These are phyloP conservation scores for Tethya wilhelma DNA, from an alignment of 37 sponge, comb jelly and placozoan species.

Conservation along the genomic window DNA sequence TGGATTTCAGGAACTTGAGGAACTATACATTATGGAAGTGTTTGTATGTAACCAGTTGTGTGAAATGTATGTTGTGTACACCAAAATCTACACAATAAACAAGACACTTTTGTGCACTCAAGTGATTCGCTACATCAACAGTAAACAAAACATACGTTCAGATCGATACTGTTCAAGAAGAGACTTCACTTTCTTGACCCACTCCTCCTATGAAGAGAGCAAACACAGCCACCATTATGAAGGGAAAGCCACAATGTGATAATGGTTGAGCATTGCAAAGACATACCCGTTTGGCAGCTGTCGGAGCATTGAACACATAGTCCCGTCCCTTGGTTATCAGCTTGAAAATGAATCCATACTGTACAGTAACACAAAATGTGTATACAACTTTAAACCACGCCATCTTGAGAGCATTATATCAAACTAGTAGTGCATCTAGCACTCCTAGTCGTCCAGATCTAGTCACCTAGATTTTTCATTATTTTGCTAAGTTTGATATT, in stretches of 20 bases:
- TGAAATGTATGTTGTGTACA: background rate
- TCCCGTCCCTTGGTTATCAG: slow-evolving; percentile 49
- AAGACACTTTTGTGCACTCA: too few relatives aligned
- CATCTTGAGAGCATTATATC: too few relatives aligned
- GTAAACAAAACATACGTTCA: slow-evolving; percentile 24
- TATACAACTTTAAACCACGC: background rate
- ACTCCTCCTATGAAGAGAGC: slow-evolving; percentile 29
- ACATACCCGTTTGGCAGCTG: slow-evolving; percentile 53
- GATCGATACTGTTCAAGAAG: slow-evolving; percentile 21
- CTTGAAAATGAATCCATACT: slow-evolving; percentile 72
- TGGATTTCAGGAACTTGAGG: slow-evolving; percentile 24
- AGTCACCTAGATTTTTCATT: background rate
- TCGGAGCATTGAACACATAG: slow-evolving; percentile 63
- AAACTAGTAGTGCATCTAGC: too few relatives aligned
- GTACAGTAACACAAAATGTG: background rate
- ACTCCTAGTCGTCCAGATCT: background rate
- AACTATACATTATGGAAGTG: slow-evolving; percentile 29
- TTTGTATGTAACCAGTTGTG: slow-evolving; percentile 16
- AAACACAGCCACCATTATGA: background rate
- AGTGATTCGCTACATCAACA: too few relatives aligned
- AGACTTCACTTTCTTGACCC: slow-evolving; percentile 32
- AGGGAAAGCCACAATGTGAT: background rate
- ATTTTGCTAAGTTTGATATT: background rate
- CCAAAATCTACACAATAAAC: background rate
- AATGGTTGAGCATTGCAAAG: background rate